Percentiles rank a stretch among this genome's conserved stretches.
These are phyloP conservation scores for Penelope pileata DNA, from an alignment of 2,113 vertebrate species.

Conservation along the genomic window DNA sequence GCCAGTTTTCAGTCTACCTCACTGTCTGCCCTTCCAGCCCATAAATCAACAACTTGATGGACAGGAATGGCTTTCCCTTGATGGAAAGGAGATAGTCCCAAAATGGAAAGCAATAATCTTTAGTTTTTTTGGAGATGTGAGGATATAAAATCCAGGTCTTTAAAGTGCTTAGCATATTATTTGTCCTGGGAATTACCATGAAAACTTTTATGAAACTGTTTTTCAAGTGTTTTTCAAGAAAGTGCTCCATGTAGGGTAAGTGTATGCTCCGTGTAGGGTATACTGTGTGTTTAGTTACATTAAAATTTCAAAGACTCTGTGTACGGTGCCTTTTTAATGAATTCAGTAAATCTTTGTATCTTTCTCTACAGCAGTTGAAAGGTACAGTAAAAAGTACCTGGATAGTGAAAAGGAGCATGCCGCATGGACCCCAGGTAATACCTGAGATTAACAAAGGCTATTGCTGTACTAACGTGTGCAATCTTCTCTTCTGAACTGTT, in stretches of 20 bases:
- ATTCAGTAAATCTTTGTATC: not conserved
- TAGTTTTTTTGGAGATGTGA: not conserved
- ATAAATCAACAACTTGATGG: not conserved
- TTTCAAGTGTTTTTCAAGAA: not conserved
- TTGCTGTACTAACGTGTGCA: not conserved
- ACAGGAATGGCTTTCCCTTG: not conserved
- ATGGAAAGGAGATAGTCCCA: not conserved
- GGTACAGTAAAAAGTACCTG: slow-evolving; percentile 85
- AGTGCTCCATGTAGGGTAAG: not conserved
- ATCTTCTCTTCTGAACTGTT: not conserved
- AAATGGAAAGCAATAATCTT: not conserved
- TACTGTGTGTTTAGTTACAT: not conserved
- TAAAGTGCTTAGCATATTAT: not conserved
- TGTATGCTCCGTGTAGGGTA: too few relatives aligned
- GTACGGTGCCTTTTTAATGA: not conserved
- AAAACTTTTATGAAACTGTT: not conserved
- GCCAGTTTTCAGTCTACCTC: not conserved
- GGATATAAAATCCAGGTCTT: not conserved
- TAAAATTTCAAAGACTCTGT: not conserved
- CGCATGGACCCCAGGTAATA: slow-evolving; percentile 86
- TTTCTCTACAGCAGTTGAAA: slow-evolving; percentile 80
- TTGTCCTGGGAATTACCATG: not conserved
- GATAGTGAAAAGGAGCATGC: slow-evolving; percentile 58
- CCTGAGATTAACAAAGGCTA: not conserved
- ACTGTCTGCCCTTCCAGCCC: not conserved